Evolutionary conservation across 2,888 invertebrate species (phyloP), one percentile per base, ranked within the genome.

Genomic region (Dynastes maya): DNA sequence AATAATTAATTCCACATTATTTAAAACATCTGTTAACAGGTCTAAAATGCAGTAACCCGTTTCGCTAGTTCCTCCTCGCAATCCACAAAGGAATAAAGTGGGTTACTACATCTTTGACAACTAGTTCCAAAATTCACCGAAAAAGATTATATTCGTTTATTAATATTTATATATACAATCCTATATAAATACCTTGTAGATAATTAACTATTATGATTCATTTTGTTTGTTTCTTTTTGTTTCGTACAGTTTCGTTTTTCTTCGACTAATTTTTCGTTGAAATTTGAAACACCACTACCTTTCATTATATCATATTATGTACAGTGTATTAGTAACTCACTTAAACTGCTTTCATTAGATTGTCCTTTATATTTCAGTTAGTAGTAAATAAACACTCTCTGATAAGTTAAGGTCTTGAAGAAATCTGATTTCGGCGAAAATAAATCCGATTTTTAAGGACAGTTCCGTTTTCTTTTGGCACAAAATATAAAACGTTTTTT

Each of bases 101-200:
- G 53, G 51, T 76, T 45, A 67, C 68, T 58, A 22, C 68, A 61
- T 76, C 61, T 51, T 67, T 9, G 63, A 76, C 79, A 61, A 70
- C 80, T 81, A 82, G 85, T 87, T 87, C 83, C 87, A 87, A 87
- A 87, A 82, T 86, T 87, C 87, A 87, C 83, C 87, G 87, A 88
- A 87, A 87, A 83, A 84, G 70, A 71, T 74, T 80, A 80, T 76
- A 80, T 68, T 80, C 53, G 63, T 70, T 80, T 77, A 77, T 72
- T 78, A 77, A 32, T 78, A 72, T 64, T 68, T 53, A 68, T 82
- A 82, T 82, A 81, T 81, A 82, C 82, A 82, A 79, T 80, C 80
- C 82, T 82, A 81, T 81, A 82, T 81, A 80, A 82, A 81, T 80
- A 74, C 70, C 71, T 64, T 29, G 74, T 74, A 64, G 29, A 27